Evolutionary conservation across 2,888 invertebrate genomes (phyloP).

Genomic region (Ophion ventricosus): DNA sequence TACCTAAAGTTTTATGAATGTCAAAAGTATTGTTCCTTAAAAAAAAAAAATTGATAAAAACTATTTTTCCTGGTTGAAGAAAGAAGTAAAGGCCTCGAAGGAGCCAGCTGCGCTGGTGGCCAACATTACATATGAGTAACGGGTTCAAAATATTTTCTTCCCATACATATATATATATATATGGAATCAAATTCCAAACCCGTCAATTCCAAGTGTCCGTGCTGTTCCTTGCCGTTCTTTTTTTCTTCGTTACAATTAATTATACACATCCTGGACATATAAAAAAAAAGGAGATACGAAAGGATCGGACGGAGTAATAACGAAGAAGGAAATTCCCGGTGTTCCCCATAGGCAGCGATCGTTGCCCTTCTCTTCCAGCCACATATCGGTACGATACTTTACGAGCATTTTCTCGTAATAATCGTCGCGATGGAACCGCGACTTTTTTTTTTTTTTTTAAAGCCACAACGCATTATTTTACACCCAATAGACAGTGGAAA

Average conservation of each 20-base stretch:
- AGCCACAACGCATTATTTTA: conserved; percentile 26
- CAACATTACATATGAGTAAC: too few species aligned
- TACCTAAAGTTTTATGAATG: too few species aligned
- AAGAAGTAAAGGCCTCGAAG: too few species aligned
- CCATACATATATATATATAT: too few species aligned
- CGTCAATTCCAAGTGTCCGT: too few species aligned
- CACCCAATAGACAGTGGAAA: conserved; percentile 25
- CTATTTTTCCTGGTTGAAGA: too few species aligned
- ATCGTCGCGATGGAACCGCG: conserved; percentile 52
- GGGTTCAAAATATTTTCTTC: too few species aligned
- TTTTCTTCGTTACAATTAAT: conserved; percentile 50
- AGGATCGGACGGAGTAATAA: conserved; percentile 34
- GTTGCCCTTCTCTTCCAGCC: conserved; percentile 34
- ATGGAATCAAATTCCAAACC: too few species aligned
- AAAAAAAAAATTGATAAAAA: too few species aligned
- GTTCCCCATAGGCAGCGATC: not conserved
- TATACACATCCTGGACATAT: conserved; percentile 45
- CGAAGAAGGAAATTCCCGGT: conserved; percentile 7
- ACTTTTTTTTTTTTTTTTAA: too few species aligned
- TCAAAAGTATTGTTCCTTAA: too few species aligned
- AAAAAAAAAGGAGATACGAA: conserved; percentile 49
- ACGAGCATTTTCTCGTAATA: conserved; percentile 56
- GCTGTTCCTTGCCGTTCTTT: not conserved
- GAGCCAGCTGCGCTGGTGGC: too few species aligned
- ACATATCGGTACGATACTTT: conserved; percentile 52